Evolutionary conservation across 2,888 invertebrate species (phyloP).

Genomic region (Troides helena): DNA sequence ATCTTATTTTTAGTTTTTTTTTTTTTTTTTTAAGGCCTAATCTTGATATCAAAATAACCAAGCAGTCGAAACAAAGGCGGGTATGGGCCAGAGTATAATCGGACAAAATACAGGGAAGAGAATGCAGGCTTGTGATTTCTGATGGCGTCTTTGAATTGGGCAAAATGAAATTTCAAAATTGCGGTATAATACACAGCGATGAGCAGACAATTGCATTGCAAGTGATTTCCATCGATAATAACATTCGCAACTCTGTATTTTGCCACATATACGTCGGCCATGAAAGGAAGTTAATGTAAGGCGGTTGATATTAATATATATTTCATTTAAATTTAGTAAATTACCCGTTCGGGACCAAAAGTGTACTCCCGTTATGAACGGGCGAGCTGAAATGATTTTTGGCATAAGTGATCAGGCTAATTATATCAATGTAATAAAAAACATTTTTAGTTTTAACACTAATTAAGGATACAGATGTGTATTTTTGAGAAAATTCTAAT

Average conservation of each 20-base stretch:
- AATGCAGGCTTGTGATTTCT: too few species aligned
- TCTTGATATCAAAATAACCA: conserved; percentile 18
- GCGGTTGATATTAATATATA: neutral
- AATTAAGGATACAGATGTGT: conserved; percentile 2
- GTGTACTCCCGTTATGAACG: conserved; percentile 14
- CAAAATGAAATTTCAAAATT: neutral
- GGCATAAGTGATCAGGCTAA: neutral
- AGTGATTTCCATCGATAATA: neutral
- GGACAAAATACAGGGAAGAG: neutral
- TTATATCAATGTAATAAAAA: neutral
- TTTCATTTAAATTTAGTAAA: conserved; percentile 6
- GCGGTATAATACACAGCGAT: neutral
- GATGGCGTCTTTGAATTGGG: neutral
- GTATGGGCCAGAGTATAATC: neutral
- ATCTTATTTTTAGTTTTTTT: neutral
- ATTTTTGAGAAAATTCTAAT: neutral
- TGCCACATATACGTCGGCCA: neutral
- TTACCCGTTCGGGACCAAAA: conserved; percentile 17
- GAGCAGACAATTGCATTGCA: neutral
- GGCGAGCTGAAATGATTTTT: conserved; percentile 5
- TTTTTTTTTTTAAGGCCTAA: conserved; percentile 1
- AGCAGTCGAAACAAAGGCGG: conserved; percentile 24
- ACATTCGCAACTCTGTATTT: neutral
- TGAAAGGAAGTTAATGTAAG: neutral
- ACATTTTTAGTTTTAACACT: conserved; percentile 11